Base-by-base conservation (phyloP, 2,888 invertebrate species). In the Mongoloraphidia duomilia region DNA sequence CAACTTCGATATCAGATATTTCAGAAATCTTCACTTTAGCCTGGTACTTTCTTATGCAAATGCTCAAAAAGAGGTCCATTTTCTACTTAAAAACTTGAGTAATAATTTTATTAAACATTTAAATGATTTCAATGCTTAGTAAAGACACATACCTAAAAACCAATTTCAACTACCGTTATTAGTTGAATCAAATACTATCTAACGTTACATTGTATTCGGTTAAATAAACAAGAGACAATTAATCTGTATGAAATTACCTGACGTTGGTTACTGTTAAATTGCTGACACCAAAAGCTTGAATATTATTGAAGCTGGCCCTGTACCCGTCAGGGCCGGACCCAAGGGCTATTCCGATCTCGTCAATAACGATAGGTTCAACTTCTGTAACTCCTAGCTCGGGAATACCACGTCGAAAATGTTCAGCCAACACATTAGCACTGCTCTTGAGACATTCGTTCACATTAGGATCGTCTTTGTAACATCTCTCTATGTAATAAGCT, bases 321-420 rank as follows among this genome's bases (percentile, higher is more conserved):
- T 89, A 89, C 0, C 87, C 88, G 61, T 89, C 84, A 0, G 88
- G 85, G 0, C 88, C 88, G 33, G 75, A 79, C 41, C 89, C 89
- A 53, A 89, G 67, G 0, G 85, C 77, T 54, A 89, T 82, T 36
- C 85, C 82, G 50, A 89, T 77, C 65, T 89, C 86, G 62, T 89
- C 88, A 49, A 89, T 80, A n/a, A 84, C 67, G 49, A 88, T 82
- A 0, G 87, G 85, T 60, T 88, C 88, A 4, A 86, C 80, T 70
- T 81, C 77, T 58, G 72, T 74, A 43, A 84, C 73, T 41, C 79
- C 82, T 38, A 85, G 65, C 61, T 85, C 84, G 0, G 84, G 84
- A 54, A 86, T 77, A 55, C 89, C 89, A 52, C 77, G 70, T 51
- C 80, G 77, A 59, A 88, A 76, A 59, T 80, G 77, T 49, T 80